Percentiles rank a stretch among this genome's conserved stretches.
Evolutionary conservation across 2,113 vertebrate genomes (phyloP).

Genomic region (Hipposideros armiger): DNA sequence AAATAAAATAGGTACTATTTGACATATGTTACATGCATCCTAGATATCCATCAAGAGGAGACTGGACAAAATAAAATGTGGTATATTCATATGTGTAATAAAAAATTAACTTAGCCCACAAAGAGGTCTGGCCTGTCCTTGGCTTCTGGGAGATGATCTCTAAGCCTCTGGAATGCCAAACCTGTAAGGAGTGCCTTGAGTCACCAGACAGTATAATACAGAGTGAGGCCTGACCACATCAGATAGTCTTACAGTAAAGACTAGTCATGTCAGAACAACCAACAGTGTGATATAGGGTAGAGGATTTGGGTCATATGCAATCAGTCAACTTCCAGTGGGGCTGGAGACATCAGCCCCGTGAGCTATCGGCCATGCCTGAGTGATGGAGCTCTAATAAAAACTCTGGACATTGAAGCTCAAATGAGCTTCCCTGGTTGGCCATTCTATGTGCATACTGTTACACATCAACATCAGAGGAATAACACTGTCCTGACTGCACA

Average conservation of each 20-base stretch:
- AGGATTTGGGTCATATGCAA: neutral
- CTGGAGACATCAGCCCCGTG: neutral
- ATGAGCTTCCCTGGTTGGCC: neutral
- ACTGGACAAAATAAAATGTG: slow-evolving; percentile 39
- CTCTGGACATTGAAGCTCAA: neutral
- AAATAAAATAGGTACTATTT: neutral
- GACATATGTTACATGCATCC: neutral
- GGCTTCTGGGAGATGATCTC: neutral
- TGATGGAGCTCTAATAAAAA: neutral
- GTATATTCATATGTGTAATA: neutral
- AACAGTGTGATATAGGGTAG: neutral
- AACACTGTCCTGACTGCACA: neutral
- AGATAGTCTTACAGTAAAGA: neutral
- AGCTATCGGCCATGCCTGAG: neutral
- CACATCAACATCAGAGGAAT: neutral
- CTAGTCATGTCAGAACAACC: neutral
- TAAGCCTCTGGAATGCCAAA: neutral
- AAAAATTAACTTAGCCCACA: slow-evolving; percentile 21
- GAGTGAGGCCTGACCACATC: neutral
- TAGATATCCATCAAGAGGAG: slow-evolving; percentile 29
- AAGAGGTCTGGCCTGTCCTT: neutral
- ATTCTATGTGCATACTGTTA: neutral
- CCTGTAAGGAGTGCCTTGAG: neutral
- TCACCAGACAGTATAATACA: neutral
- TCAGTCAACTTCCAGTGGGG: neutral